Evolutionary conservation across 2,113 vertebrate genomes (phyloP).

Genomic region (Zingel zingel): DNA sequence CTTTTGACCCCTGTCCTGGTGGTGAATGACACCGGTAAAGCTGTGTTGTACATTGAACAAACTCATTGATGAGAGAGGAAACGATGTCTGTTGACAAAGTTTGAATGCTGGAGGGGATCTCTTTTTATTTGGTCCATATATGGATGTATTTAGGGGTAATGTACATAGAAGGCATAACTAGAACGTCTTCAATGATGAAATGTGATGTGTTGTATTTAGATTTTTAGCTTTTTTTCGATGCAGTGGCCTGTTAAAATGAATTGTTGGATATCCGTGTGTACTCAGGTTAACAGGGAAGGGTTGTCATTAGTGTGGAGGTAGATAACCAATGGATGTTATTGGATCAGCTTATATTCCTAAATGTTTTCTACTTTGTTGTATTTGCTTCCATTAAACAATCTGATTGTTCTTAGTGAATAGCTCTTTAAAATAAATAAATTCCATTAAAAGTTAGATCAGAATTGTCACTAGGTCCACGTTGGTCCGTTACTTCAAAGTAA

Average conservation of each 20-base stretch:
- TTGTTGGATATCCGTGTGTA: constrained; percentile 29
- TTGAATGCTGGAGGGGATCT: constrained; percentile 5
- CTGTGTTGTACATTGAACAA: constrained; percentile 1
- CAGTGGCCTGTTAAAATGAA: constrained; percentile 5
- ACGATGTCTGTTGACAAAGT: neutral
- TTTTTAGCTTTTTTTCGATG: constrained; percentile 31
- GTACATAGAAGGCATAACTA: constrained; percentile 4
- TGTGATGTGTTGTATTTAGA: constrained; percentile 30
- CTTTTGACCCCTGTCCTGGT: constrained; percentile 1
- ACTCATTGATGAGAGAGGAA: constrained; percentile 36
- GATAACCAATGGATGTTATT: neutral
- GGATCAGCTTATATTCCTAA: neutral
- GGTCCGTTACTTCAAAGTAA: constrained; percentile 26
- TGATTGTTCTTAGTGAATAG: neutral
- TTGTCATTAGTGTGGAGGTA: neutral
- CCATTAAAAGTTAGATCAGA: neutral
- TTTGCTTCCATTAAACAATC: neutral
- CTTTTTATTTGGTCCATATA: constrained; percentile 31
- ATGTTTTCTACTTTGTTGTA: constrained; percentile 1
- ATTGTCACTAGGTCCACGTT: neutral
- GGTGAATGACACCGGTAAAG: neutral
- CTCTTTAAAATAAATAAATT: neutral
- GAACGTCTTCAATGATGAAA: constrained; percentile 28
- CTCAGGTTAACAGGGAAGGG: constrained; percentile 56
- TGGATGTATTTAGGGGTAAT: constrained; percentile 26